Base-by-base conservation (phyloP, 2,888 invertebrate species). In the Brenthis daphne region DNA sequence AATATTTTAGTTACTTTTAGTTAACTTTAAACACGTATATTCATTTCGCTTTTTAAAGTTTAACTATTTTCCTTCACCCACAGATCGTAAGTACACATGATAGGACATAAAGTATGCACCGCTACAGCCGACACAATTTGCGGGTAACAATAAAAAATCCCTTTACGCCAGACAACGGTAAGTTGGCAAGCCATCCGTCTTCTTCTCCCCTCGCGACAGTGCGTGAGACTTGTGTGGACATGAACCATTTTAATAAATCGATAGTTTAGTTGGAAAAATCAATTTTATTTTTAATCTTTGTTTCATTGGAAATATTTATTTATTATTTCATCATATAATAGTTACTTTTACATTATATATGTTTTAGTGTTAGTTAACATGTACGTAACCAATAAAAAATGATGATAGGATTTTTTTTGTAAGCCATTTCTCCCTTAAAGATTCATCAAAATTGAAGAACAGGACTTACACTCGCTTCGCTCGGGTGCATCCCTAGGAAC, bases 91-190 rank as follows among this genome's bases (percentile, higher is more conserved):
- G 55, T 65, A 69, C 67, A 67, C 79, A 76, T 82, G 83, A 83
- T 80, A 79, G 70, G 74, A 73, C 84, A 91, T 92, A 82, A 90
- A 88, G 82, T 87, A 92, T 92, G 90, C 89, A 90, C 78, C 77
- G 79, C 69, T 81, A 84, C 88, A 80, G 79, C 77, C 82, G 80
- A 83, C 83, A 88, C 89, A 90, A 87, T 92, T 92, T 89, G 90
- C 78, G 84, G 83, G 84, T 85, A 88, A 92, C 92, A 92, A 92
- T 92, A 92, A 92, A 92, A 90, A 91, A 91, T 89, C 91, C 92
- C 90, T 92, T 91, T 90, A 86, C 88, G 83, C 85, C 82, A 88
- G 86, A 88, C 89, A 89, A 89, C 89, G 83, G 85, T 75, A 78
- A 78, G 80, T 74, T 80, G 85, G 70, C 79, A 80, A 86, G 90